Base-by-base conservation (phyloP, 2,888 invertebrate genomes). In the Netelia melanura region DNA sequence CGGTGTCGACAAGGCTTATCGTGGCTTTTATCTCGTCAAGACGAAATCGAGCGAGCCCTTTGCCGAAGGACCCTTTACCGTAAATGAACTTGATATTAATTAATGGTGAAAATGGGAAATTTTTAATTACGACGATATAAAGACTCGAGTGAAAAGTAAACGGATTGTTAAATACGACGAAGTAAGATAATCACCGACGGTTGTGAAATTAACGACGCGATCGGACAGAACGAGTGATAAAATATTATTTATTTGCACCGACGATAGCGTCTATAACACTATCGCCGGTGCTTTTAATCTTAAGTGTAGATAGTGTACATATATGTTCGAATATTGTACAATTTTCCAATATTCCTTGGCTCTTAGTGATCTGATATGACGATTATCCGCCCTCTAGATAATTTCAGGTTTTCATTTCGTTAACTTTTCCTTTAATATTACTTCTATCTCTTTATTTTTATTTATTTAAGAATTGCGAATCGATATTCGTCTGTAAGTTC, bases 31-130 rank as follows among this genome's bases (percentile, higher is more conserved):
- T 89, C 91, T 96, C 43, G 94, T 95, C 1, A 94, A 94, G 79
- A 96, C 96, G 1, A 95, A 94, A 81, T 94, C 94, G 0, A 91
- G 94, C 0, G 91, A 95, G 11, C 96, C 96, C 0, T 96, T 94
- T 90, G 96, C 96, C 0, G 92, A 95, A 68, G 96, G 96, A 0
- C 94, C 95, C 87, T 96, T 95, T 92, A 94, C 94, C 0, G 94
- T 90, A 5, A 87, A 89, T 68, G 75, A 14, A 3, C 23, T 56
- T 9, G 84, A 86, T 56, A 25, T 30, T 67, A 52, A 58, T 54
- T 43, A 52, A 25, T 79, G 81, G 74, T 72, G 25, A 17, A 21
- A 44, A 58, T 14, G 10, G 10, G 43, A 21, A 44, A 3, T 62
- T 30, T 17, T 23, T 21, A 43, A 21, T 8, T 56, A 6, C n/a